These are phyloP conservation scores for Drosophila subquinaria DNA, from an alignment of 2,888 invertebrate species.

Conservation along the genomic window DNA sequence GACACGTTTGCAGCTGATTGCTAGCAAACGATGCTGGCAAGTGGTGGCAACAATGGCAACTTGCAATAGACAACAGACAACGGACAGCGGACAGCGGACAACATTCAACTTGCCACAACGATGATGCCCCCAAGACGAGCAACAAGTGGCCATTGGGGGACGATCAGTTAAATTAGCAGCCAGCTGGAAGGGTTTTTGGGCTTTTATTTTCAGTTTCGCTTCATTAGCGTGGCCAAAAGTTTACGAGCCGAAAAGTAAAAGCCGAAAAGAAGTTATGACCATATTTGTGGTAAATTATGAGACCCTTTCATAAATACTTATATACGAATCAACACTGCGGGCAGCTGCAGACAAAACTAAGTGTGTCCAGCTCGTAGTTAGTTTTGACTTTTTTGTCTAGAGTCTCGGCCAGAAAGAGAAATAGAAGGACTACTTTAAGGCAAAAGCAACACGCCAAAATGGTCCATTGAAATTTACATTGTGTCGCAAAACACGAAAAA, in stretches of 20 bases:
- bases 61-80: not conserved
- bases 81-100: not conserved
- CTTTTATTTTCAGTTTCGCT: constrained; percentile 60
- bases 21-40: constrained; percentile 61
- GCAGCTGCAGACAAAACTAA: constrained; percentile 55
- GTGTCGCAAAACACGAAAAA: constrained; percentile 62
- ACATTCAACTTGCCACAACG: constrained; percentile 10
- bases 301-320: constrained; percentile 76
- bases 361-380: not conserved
- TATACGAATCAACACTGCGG: constrained; percentile 32
- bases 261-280: constrained; percentile 79
- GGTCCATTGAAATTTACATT: constrained; percentile 75
- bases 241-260: constrained; percentile 66
- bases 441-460: constrained; percentile 61
- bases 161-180: constrained; percentile 67
- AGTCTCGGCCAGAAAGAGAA: constrained; percentile 4
- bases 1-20: constrained; percentile 78
- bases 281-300: constrained; percentile 83
- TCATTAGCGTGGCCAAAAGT: constrained; percentile 62
- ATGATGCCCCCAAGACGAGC: constrained; percentile 39
- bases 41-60: constrained; percentile 30
- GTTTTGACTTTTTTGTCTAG: not conserved
- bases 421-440: constrained; percentile 60
- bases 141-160: constrained; percentile 73
- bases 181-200: constrained; percentile 27